A percentile compares a stretch with the other conserved stretches of the same genome.
Conservation (phyloP, 64 coral and sea anemone genomes). For the Stichodactyla helianthus region DNA sequence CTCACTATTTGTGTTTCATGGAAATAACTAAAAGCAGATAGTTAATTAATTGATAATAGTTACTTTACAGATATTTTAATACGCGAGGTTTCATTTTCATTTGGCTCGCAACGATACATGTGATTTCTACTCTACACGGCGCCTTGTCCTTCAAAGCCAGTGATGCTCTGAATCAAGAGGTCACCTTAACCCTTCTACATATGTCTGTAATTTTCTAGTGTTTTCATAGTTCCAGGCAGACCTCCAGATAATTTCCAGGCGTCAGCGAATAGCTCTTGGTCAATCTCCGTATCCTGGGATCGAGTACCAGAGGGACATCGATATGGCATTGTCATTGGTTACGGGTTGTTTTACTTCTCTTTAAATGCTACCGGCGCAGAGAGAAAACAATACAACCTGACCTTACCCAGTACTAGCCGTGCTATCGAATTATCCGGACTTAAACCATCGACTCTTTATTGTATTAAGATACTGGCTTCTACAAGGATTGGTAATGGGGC, state of each 20-base stretch:
- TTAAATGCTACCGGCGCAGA: not conserved
- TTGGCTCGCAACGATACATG: too few species aligned
- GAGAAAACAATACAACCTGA: not conserved
- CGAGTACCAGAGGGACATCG: not conserved
- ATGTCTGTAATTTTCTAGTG: not conserved
- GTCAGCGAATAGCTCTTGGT: not conserved
- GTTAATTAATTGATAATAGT: not conserved
- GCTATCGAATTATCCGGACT: not conserved
- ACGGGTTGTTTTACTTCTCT: conserved; percentile 1
- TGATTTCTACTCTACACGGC: too few species aligned
- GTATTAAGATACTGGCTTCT: not conserved
- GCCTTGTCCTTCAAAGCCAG: too few species aligned
- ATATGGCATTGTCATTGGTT: conserved; percentile 30
- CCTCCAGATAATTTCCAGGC: not conserved
- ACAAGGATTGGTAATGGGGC: conserved; percentile 18
- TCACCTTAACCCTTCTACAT: not conserved
- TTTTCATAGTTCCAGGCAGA: conserved; percentile 9
- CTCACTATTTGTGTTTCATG: too few species aligned
- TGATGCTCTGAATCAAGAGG: not conserved
- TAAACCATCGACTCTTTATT: not conserved
- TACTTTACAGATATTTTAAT: not conserved
- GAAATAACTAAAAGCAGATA: too few species aligned
- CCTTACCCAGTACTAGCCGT: not conserved
- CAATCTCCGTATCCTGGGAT: conserved; percentile 3
- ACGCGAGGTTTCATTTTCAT: too few species aligned